These are phyloP conservation scores for Siniperca obscura DNA, from an alignment of 2,797 vertebrate species.

Conservation along the genomic window DNA sequence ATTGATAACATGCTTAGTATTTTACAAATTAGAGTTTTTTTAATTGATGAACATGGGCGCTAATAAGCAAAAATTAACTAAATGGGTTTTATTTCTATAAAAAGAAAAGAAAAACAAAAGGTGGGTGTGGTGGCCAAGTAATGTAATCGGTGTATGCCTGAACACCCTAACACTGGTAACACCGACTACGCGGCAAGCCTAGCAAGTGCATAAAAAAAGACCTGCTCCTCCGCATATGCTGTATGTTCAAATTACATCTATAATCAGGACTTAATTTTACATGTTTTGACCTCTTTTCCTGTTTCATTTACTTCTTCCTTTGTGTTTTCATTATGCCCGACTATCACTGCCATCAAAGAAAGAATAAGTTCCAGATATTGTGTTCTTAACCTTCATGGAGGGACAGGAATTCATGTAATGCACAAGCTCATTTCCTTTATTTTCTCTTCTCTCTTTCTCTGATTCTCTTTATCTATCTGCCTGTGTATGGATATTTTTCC, in stretches of 20 bases:
- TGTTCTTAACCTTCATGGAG: slow-evolving; percentile 15
- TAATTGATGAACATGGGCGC: no score
- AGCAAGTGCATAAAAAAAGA: slow-evolving; percentile 14
- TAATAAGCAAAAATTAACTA: no score
- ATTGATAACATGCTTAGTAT: no score
- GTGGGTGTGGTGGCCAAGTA: no score
- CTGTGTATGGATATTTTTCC: not conserved
- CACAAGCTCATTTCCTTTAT: slow-evolving; percentile 16
- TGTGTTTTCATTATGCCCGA: slow-evolving; percentile 37
- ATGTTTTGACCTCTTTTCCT: slow-evolving; percentile 10
- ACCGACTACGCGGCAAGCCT: no score
- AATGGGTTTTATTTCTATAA: no score
- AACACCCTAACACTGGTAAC: no score
- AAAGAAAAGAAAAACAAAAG: no score
- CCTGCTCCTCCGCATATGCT: slow-evolving; percentile 3
- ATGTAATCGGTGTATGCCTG: no score
- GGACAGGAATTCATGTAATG: slow-evolving; percentile 19
- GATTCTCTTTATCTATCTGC: not conserved
- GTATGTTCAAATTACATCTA: slow-evolving; percentile 30
- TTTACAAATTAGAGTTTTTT: no score
- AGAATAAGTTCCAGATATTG: slow-evolving; percentile 37
- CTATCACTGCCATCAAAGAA: slow-evolving; percentile 30
- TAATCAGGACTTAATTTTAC: slow-evolving; percentile 19
- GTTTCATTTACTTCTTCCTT: slow-evolving; percentile 15
- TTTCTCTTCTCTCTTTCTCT: not conserved